Evolutionary conservation across 2,797 vertebrate genomes (phyloP), one percentile per base, ranked within the genome.

Genomic region (Lepus oiostolus): DNA sequence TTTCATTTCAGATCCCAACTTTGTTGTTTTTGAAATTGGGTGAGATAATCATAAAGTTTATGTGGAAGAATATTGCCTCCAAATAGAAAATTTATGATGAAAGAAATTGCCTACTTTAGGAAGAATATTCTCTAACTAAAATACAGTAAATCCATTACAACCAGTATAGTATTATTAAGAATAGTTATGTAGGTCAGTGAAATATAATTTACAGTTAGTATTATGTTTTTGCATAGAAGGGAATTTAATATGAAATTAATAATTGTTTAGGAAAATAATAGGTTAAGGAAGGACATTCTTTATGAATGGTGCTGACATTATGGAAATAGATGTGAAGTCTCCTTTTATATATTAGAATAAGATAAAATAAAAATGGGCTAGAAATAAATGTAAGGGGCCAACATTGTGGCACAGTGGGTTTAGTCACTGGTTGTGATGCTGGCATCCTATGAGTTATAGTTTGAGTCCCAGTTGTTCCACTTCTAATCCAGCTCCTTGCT

Each of bases 111-210:
- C 67, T 85, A 76, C 50, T 42, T 4, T 75, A 87, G 60, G 82
- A 16, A 75, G 22, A 65, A 50, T 68, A 85, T 87, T 95, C n/a
- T 86, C 71, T 79, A 74, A 67, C 68, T 52, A 76, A 4, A 92
- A 32, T 54, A 63, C 2, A 62, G 21, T 54, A 26, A 71, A 82
- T 85, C 65, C 13, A 52, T 75, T 89, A 50, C 2, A 54, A 30
- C 35, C 24, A 76, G 21, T 67, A 54, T 50, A n/a, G 24, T 60
- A 75, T 74, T 88, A 26, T 71, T 67, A 80, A 30, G 22, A 79
- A 71, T 72, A 90, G 47, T 38, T 42, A 63, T n/a, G 38, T 16
- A 72, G 4, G 14, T 90, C 19, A 81, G 50, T 32, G 30, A 9
- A 77, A 60, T n/a, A 74, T 80, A 67, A 47, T 30, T 62, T 67